Conservation (phyloP, 2,797 vertebrate genomes). For the Crenuchus spilurus region DNA sequence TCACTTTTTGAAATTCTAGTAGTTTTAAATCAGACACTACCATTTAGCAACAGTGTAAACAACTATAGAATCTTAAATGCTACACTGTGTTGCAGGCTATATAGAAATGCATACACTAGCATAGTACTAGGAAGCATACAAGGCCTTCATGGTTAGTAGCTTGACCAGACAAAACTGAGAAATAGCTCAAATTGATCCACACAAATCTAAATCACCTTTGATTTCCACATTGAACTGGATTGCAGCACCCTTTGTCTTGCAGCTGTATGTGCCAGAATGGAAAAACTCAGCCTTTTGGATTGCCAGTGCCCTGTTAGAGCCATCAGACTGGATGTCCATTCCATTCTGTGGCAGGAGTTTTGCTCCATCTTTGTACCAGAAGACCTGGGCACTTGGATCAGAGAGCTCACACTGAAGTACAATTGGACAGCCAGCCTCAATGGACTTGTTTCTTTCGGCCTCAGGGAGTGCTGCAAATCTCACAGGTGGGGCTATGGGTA, state of each 20-base stretch:
- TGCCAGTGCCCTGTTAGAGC: slow-evolving; percentile 73
- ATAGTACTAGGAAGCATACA: slow-evolving; percentile 52
- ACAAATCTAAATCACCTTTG: slow-evolving; percentile 80
- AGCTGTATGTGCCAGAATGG: slow-evolving; percentile 88
- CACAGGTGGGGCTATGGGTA: slow-evolving; percentile 78
- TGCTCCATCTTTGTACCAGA: slow-evolving; percentile 90
- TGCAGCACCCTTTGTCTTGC: slow-evolving; percentile 86
- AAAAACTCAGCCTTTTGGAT: slow-evolving; percentile 77
- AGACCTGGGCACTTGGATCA: slow-evolving; percentile 75
- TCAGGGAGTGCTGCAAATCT: slow-evolving; percentile 80
- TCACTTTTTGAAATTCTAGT: slow-evolving; percentile 14
- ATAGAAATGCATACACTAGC: slow-evolving; percentile 43
- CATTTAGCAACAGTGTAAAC: not conserved
- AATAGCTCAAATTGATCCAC: slow-evolving; percentile 53
- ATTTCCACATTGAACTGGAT: slow-evolving; percentile 86
- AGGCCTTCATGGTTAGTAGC: slow-evolving; percentile 61
- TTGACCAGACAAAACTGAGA: slow-evolving; percentile 57
- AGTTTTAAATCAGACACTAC: not conserved
- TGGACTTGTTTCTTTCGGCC: slow-evolving; percentile 72
- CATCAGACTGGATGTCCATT: slow-evolving; percentile 78
- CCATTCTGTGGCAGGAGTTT: slow-evolving; percentile 76
- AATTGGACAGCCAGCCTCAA: slow-evolving; percentile 73
- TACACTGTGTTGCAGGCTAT: not conserved
- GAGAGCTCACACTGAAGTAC: slow-evolving; percentile 88
- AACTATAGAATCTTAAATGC: slow-evolving; percentile 14